Conservation (phyloP, 2,888 invertebrate species). For the Gryllus longicercus region DNA sequence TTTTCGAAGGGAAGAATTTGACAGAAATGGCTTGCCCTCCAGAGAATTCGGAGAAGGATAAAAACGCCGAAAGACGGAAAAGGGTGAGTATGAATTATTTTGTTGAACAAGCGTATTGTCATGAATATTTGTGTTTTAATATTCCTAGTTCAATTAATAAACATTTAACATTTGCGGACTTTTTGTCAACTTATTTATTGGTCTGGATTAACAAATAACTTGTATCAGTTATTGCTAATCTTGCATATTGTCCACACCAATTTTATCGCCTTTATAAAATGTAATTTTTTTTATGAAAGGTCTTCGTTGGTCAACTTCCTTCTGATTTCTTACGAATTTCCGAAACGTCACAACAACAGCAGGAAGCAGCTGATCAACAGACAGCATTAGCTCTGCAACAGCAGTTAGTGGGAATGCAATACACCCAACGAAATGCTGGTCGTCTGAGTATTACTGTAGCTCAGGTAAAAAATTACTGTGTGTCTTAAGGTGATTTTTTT, state of each 20-base stretch:
- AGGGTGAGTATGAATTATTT: constrained; percentile 33
- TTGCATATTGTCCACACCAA: background rate
- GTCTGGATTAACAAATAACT: background rate
- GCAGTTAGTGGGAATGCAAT: constrained; percentile 53
- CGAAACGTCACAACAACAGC: constrained; percentile 57
- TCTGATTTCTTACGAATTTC: constrained; percentile 66
- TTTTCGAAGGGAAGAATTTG: background rate
- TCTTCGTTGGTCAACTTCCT: constrained; percentile 75
- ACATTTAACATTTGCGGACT: no score
- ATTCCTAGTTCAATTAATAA: no score
- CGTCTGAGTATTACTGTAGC: constrained; percentile 80
- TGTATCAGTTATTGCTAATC: background rate
- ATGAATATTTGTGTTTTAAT: no score
- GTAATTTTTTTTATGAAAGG: constrained; percentile 48
- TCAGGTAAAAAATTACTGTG: constrained; percentile 53
- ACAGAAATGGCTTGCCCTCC: constrained; percentile 19
- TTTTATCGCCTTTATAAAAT: background rate
- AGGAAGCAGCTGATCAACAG: constrained; percentile 74
- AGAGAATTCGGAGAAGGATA: constrained; percentile 33
- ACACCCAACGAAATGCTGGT: constrained; percentile 57
- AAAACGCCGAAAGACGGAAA: constrained; percentile 37
- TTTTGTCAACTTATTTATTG: background rate
- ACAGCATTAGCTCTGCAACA: constrained; percentile 70
- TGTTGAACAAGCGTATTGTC: no score
- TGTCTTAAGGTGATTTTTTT: background rate